phyloP scores from a whole-genome alignment of 2,888 invertebrate species.

The Orchesellides sinensis region DNA sequence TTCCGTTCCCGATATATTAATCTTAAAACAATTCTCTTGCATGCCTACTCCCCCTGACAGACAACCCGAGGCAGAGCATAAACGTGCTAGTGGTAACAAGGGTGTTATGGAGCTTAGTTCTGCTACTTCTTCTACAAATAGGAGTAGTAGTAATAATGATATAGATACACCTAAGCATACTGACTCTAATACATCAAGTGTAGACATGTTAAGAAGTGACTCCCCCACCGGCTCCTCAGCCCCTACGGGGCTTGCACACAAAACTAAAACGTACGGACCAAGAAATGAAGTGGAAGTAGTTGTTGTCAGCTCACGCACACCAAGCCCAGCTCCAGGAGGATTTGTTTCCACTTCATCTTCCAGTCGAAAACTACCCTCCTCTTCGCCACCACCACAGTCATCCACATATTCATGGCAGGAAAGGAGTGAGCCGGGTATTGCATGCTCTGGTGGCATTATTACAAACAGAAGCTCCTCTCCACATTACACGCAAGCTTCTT shows the following conservation, averaged over 20 bases:
- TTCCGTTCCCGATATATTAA: conserved; percentile 54
- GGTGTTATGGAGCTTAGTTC: conserved; percentile 49
- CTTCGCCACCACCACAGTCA: conserved; percentile 29
- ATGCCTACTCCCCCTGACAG: background rate
- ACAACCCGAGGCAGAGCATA: conserved; percentile 15
- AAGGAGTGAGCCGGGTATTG: conserved; percentile 42
- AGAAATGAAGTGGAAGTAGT: conserved; percentile 74
- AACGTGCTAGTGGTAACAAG: background rate
- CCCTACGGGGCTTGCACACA: conserved; percentile 66
- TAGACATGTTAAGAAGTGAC: conserved; percentile 58
- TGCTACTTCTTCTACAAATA: conserved; percentile 22
- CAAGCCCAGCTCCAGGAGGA: conserved; percentile 71
- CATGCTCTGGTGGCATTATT: background rate
- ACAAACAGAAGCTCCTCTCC: background rate
- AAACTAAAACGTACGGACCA: conserved; percentile 71
- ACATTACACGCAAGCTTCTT: background rate
- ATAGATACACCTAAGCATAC: background rate
- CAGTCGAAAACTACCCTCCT: conserved; percentile 63
- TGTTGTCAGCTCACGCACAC: conserved; percentile 73
- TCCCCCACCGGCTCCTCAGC: conserved; percentile 58
- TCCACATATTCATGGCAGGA: conserved; percentile 41
- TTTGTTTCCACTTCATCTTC: conserved; percentile 51
- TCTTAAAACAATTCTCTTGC: conserved; percentile 49
- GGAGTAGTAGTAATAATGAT: background rate
- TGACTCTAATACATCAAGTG: conserved; percentile 51